A percentile compares a stretch with the other conserved stretches of the same genome.
phyloP scores from a whole-genome alignment of 1,140 invertebrate species.

The Lepidurus arcticus region DNA sequence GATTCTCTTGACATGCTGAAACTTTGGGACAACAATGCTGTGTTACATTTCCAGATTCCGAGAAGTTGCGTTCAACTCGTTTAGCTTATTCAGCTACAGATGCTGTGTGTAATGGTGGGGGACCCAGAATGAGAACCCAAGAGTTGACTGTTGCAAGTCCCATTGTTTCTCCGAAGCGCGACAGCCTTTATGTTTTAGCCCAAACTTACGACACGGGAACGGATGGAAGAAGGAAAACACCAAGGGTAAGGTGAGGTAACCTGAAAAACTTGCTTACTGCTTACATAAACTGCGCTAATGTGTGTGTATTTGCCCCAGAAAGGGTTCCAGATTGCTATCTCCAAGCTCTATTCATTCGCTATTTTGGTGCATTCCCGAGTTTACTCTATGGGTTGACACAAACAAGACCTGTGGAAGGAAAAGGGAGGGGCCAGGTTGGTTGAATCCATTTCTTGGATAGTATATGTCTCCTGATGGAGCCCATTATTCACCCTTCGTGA shows the following conservation, averaged over 20 bases:
- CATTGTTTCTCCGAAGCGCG: background rate
- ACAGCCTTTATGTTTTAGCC: no score
- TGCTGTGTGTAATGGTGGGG: background rate
- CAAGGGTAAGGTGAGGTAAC: no score
- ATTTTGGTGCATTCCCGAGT: no score
- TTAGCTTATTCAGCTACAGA: no score
- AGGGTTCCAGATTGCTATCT: no score
- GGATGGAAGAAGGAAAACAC: no score
- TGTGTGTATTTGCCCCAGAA: no score
- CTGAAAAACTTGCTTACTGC: no score
- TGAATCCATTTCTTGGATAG: background rate
- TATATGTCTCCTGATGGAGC: background rate
- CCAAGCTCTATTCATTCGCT: no score
- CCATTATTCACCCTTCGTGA: slow-evolving; percentile 15
- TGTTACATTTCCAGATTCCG: background rate
- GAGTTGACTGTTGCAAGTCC: background rate
- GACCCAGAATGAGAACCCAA: background rate
- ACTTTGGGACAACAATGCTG: background rate
- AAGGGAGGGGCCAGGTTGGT: background rate
- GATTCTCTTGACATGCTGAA: background rate
- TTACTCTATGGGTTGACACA: no score
- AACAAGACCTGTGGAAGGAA: background rate
- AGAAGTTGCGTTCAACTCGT: background rate
- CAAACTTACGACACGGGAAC: no score
- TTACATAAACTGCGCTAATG: no score